These are phyloP conservation scores for Latheticus oryzae DNA, from an alignment of 2,888 invertebrate genomes.

Conservation along the genomic window DNA sequence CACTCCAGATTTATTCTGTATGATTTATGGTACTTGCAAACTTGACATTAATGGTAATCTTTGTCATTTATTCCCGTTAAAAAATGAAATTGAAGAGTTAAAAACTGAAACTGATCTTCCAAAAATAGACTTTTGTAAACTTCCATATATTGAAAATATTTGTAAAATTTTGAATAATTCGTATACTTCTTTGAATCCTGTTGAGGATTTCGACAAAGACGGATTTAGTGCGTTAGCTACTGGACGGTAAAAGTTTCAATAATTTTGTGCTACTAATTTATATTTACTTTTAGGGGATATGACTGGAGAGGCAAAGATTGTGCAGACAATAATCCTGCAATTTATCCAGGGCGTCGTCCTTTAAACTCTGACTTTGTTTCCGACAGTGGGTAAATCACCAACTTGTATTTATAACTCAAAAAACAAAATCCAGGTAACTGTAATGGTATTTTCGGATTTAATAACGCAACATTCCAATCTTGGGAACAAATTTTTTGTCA, in stretches of 20 bases:
- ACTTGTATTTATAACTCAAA: not conserved
- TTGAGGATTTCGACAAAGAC: conserved; percentile 56
- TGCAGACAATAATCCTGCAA: conserved; percentile 49
- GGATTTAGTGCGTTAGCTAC: conserved; percentile 53
- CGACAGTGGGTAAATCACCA: conserved; percentile 48
- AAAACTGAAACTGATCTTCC: conserved; percentile 10
- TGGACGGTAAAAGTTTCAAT: conserved; percentile 48
- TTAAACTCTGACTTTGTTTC: conserved; percentile 46
- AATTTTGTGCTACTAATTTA: not conserved
- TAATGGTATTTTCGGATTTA: conserved; percentile 57
- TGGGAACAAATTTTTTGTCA: conserved; percentile 55
- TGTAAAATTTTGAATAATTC: conserved; percentile 55
- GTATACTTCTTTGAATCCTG: conserved; percentile 52
- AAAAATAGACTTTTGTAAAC: conserved; percentile 50
- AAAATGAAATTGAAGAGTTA: conserved; percentile 30
- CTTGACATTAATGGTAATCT: conserved; percentile 51
- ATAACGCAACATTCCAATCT: conserved; percentile 46
- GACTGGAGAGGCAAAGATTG: conserved; percentile 60
- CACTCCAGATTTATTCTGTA: conserved; percentile 58
- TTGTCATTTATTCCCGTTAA: conserved; percentile 58
- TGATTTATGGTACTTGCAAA: conserved; percentile 53
- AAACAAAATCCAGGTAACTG: conserved; percentile 51
- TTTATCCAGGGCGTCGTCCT: conserved; percentile 56
- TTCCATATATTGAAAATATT: conserved; percentile 54
- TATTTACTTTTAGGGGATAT: conserved; percentile 49